Evolutionary conservation across 1,140 invertebrate genomes (phyloP).

Genomic region (Centruroides sculpturatus): DNA sequence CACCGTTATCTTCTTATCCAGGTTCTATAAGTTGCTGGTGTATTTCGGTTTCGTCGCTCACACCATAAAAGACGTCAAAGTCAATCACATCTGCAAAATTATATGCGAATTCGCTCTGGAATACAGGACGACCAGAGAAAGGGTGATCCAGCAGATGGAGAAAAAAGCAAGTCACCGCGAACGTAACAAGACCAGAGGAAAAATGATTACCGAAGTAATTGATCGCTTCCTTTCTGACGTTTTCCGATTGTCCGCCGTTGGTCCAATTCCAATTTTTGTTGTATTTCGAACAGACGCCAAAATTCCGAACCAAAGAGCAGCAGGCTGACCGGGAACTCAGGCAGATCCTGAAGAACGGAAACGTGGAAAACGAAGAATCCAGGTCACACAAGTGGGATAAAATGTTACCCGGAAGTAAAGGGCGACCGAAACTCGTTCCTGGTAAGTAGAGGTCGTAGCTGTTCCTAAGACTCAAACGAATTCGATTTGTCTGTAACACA

Average conservation of each 20-base stretch:
- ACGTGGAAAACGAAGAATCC: conserved; percentile 4
- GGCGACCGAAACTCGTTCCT: neutral
- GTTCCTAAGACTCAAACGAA: too few relatives aligned
- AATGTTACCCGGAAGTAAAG: conserved; percentile 5
- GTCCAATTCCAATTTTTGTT: too few relatives aligned
- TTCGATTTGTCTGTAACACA: too few relatives aligned
- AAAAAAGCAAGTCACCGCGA: conserved; percentile 71
- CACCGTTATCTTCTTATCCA: neutral
- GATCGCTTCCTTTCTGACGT: too few relatives aligned
- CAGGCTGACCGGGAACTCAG: conserved; percentile 58
- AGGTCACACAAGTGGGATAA: conserved; percentile 6
- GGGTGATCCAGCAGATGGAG: conserved; percentile 87
- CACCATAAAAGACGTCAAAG: conserved; percentile 70
- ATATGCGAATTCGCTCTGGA: conserved; percentile 96
- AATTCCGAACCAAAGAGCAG: conserved; percentile 58
- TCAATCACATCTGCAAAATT: conserved; percentile 80
- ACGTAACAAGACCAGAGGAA: conserved; percentile 88
- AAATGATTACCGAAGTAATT: conserved; percentile 87
- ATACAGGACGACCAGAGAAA: conserved; percentile 91
- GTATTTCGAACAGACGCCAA: conserved; percentile 40
- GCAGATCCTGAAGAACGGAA: conserved; percentile 47
- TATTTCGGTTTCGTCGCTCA: conserved; percentile 77
- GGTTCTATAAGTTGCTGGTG: conserved; percentile 80
- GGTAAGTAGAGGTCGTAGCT: neutral
- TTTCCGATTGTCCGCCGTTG: too few relatives aligned